phyloP scores from a whole-genome alignment of 2,113 vertebrate species.

The Orthonyx spaldingii region DNA sequence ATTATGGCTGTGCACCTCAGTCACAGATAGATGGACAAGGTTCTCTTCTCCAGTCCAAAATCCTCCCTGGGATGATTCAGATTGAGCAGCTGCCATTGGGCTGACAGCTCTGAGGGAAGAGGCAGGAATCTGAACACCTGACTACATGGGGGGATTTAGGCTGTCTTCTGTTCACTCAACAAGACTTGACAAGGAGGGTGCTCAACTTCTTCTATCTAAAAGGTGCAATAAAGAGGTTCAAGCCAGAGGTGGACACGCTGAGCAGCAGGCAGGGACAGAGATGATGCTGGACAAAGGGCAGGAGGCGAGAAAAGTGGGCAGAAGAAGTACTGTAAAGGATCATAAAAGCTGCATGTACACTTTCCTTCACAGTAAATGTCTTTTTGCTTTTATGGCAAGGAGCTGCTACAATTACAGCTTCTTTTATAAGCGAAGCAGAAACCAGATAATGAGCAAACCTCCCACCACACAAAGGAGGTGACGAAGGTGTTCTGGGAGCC shows the following conservation, averaged over 20 bases:
- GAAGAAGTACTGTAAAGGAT: background rate
- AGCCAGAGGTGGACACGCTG: background rate
- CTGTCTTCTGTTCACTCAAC: background rate
- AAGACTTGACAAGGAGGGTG: background rate
- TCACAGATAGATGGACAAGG: background rate
- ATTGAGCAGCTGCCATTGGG: background rate
- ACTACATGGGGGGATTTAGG: background rate
- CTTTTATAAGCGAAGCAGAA: slow-evolving; percentile 26
- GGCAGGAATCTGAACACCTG: background rate
- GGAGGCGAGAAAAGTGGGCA: background rate
- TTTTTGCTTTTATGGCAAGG: slow-evolving; percentile 44
- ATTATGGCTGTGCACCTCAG: background rate
- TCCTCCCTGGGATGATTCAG: background rate
- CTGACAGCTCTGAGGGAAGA: background rate
- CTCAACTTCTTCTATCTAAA: background rate
- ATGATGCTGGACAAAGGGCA: background rate
- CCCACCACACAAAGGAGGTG: slow-evolving; percentile 25
- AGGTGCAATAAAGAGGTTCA: background rate
- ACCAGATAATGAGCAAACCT: slow-evolving; percentile 53
- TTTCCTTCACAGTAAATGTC: slow-evolving; percentile 19
- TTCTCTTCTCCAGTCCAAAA: background rate
- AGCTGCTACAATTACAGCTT: slow-evolving; percentile 35
- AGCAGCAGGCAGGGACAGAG: background rate
- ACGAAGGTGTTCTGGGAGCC: background rate
- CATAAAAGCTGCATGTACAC: background rate